These are phyloP conservation scores for Uropsilus gracilis DNA, from an alignment of 2,113 vertebrate species.

Conservation along the genomic window DNA sequence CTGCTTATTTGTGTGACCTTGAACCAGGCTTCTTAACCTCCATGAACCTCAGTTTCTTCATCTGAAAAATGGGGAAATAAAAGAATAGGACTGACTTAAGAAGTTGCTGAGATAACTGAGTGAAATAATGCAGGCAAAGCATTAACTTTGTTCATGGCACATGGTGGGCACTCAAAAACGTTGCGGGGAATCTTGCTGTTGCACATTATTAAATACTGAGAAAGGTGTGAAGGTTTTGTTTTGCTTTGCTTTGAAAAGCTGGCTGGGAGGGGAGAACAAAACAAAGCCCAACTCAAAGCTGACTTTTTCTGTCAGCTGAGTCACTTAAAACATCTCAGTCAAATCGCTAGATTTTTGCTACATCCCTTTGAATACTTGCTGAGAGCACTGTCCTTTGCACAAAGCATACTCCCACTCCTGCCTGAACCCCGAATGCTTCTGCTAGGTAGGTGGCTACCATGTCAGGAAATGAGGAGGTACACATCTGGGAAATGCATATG, in stretches of 20 bases:
- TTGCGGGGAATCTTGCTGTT: background rate
- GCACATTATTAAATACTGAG: background rate
- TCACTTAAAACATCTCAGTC: background rate
- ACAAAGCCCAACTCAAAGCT: background rate
- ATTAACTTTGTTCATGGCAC: background rate
- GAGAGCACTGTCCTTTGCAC: background rate
- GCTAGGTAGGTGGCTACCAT: background rate
- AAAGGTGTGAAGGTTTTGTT: background rate
- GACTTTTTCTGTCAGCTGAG: background rate
- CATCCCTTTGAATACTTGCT: background rate
- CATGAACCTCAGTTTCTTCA: background rate
- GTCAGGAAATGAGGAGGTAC: background rate
- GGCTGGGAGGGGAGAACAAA: background rate
- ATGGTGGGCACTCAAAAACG: background rate
- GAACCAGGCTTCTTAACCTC: background rate
- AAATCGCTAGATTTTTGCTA: background rate
- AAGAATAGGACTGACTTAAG: background rate
- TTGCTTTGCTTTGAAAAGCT: constrained; percentile 19
- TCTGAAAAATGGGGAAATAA: background rate
- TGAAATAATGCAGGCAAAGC: background rate
- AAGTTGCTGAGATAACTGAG: background rate
- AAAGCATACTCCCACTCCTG: background rate
- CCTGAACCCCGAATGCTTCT: background rate
- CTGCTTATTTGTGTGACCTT: background rate
- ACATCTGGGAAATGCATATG: background rate